Base-by-base conservation (phyloP, 2,797 vertebrate species). In the Aselliscus stoliczkanus region DNA sequence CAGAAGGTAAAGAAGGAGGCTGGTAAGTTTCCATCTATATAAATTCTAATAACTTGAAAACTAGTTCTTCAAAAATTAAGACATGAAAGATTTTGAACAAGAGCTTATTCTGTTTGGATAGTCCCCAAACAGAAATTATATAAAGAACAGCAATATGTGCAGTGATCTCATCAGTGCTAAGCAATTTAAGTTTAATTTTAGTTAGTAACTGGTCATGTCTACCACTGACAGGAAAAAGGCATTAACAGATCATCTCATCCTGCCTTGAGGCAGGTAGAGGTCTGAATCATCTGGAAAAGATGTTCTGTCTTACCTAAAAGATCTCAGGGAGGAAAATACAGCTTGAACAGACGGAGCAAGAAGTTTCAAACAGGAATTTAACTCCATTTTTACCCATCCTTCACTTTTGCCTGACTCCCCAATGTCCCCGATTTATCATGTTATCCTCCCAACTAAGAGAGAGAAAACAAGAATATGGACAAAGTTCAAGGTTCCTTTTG, bases 21-120 rank as follows among this genome's bases (percentile, higher is more conserved):
- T 87, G 84, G 50, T 56, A 88, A 70, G 29, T 70, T 73, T 79
- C 88, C 69, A 70, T 94, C 58, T 65, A 29, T 62, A 83, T 65
- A 87, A 76, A 94, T 96, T 84, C 88, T 73, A 89, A 89, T 93
- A 87, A 80, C 64, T 89, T 94, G 70, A 62, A 93, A 87, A 67
- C 75, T n/a, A 90, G 86, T 60, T 91, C 42, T 96, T 94, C 77
- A 44, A 88, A 93, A 88, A 91, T 79, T 54, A 89, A 79, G n/a
- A 60, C 1, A 21, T 54, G 58, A 54, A 75, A 85, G 77, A 82
- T 84, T 89, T 79, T 64, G 64, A 95, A 82, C 18, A 39, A 88
- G 86, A 82, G 31, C 52, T 60, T 75, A 58, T 60, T 88, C 54
- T 54, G 54, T 72, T 58, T 93, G 75, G 75, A 65, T 76, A 44